Base-by-base conservation (phyloP, 1,140 invertebrate species). In the Leptopilina clavipes region DNA sequence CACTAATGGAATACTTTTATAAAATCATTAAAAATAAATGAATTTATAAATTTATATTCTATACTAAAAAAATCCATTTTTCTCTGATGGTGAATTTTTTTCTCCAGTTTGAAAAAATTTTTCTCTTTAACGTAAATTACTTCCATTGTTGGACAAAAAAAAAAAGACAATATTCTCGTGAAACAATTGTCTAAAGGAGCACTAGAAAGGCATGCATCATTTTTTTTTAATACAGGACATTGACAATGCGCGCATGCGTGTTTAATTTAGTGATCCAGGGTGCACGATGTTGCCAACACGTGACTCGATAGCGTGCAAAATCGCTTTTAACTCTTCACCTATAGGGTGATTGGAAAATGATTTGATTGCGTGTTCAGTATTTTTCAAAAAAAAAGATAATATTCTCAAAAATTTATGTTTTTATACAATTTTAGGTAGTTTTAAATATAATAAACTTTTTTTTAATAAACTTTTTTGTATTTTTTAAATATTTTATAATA, bases 181-280 rank as follows among this genome's bases (percentile, higher is more conserved):
- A 18, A 14, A 44, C 17, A 45, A 73, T 52, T 12, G 80, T 83
- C 84, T 83, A 81, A 90, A 90, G 89, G 89, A 90, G 88, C 88
- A 89, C 87, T 89, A 89, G 77, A 85, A 74, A 84, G 74, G 80
- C 89, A 89, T 89, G 87, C 89, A 86, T 81, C 83, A 8, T 40
- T 40, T 40, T 40, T 9, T 81, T 87, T 80, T 85, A 84, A 86
- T 87, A 90, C 88, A 90, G 89, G 89, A 90, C 89, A 90, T 90
- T 90, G 89, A 90, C 89, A 90, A 90, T 89, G 88, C 89, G 88
- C 89, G 86, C 89, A 89, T 90, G 89, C 87, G 86, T 86, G 86
- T 31, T 87, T 88, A 85, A 88, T 86, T 85, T 89, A 89, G 89
- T 90, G 89, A 90, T 90, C 85, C 87, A 84, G 84, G 75, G 78